phyloP scores from a whole-genome alignment of 2,797 vertebrate species.

The Urocyon cinereoargenteus region DNA sequence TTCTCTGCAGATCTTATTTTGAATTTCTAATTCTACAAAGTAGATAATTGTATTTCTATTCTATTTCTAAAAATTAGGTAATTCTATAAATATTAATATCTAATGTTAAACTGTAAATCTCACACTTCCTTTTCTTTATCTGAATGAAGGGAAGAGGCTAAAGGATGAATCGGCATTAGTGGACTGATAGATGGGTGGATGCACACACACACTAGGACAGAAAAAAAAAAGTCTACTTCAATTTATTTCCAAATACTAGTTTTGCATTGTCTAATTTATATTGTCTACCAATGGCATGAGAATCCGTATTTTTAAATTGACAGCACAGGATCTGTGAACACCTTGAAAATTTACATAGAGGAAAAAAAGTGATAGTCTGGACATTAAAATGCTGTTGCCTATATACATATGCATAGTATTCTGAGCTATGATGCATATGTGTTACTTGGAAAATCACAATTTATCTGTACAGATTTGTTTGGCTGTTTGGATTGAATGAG shows the following conservation, averaged over 20 bases:
- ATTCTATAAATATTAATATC: neutral
- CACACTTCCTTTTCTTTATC: neutral
- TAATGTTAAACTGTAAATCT: conserved; percentile 31
- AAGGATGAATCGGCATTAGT: neutral
- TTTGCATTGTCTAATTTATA: neutral
- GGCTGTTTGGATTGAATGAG: neutral
- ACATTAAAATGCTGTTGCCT: neutral
- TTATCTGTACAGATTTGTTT: neutral
- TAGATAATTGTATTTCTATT: neutral
- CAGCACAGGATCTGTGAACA: neutral
- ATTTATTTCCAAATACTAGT: conserved; percentile 15
- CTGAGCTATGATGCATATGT: neutral
- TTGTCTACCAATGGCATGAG: neutral
- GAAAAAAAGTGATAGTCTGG: neutral
- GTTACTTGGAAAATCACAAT: neutral
- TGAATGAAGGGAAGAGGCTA: conserved; percentile 2
- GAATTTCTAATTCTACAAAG: neutral
- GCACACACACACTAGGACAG: neutral
- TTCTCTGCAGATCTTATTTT: conserved; percentile 43
- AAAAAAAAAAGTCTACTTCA: conserved; percentile 27
- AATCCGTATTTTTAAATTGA: neutral
- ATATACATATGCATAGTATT: neutral
- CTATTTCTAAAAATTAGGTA: neutral
- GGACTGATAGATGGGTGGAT: neutral
- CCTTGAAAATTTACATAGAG: conserved; percentile 30